Evolutionary conservation across 2,113 vertebrate genomes (phyloP).

Genomic region (Progne subis): DNA sequence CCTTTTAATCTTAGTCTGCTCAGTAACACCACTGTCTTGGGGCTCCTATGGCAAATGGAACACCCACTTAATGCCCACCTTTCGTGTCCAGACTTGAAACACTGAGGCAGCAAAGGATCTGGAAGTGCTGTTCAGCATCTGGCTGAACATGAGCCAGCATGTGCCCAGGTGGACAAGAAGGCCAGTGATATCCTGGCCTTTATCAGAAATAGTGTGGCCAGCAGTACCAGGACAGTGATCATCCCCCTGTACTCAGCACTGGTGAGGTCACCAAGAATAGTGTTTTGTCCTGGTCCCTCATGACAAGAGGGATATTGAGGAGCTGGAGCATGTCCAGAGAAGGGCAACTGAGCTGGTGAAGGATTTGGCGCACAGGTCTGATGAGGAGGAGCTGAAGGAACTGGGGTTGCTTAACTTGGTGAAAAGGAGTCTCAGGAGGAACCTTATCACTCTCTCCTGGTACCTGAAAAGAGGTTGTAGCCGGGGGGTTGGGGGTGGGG

Average conservation of each 20-base stretch:
- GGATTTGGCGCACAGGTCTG: neutral
- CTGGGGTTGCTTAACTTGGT: neutral
- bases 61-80: neutral
- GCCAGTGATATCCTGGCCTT: neutral
- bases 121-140: fast-evolving
- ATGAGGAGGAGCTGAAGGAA: neutral
- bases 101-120: neutral
- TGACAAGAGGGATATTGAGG: neutral
- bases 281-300: neutral
- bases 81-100: neutral
- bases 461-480: neutral
- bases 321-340: neutral
- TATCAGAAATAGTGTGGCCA: neutral
- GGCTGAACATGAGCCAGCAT: neutral
- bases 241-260: fast-evolving
- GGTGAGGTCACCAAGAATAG: neutral
- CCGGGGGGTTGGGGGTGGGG: too few relatives aligned
- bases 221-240: neutral
- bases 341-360: fast-evolving
- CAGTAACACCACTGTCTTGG: neutral
- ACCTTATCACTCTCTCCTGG: neutral
- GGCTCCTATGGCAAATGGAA: neutral
- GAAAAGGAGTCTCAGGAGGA: neutral
- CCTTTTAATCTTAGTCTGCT: neutral
- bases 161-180: neutral